Evolutionary conservation across 2,797 vertebrate species (phyloP).

Genomic region (Aulostomus chinensis): DNA sequence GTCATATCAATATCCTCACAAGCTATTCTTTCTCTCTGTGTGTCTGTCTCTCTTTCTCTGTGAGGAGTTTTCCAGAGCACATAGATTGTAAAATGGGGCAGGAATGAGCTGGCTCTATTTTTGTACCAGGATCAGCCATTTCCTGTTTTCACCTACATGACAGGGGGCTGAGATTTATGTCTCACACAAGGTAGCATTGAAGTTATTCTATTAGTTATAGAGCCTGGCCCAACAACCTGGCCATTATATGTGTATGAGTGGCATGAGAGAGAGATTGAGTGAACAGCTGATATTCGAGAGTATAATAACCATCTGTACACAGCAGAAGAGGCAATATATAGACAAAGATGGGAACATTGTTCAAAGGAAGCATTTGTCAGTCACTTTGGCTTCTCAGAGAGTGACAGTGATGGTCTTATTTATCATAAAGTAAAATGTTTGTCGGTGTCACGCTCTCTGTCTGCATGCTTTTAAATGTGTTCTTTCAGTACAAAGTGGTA

Average conservation of each 20-base stretch:
- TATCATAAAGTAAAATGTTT: constrained; percentile 23
- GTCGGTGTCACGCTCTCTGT: not conserved
- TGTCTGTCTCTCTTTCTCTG: constrained; percentile 14
- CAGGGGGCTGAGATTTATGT: constrained; percentile 42
- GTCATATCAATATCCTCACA: constrained; percentile 27
- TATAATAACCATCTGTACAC: constrained; percentile 10
- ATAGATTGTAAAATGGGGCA: constrained; percentile 76
- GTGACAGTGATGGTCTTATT: constrained; percentile 36
- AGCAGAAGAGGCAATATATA: constrained; percentile 9
- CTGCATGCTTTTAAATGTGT: constrained; percentile 14
- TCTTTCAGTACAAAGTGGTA: not conserved
- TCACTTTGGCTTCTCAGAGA: constrained; percentile 18
- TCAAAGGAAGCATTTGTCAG: constrained; percentile 33
- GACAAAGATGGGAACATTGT: constrained; percentile 14
- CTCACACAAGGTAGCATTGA: constrained; percentile 21
- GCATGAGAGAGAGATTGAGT: not conserved
- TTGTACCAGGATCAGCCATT: constrained; percentile 66
- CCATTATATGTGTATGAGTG: constrained; percentile 1
- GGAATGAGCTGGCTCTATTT: constrained; percentile 71
- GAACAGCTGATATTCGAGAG: not conserved
- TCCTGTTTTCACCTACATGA: constrained; percentile 66
- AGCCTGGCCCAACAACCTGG: constrained; percentile 15
- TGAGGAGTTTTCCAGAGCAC: constrained; percentile 70
- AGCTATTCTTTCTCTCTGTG: not conserved
- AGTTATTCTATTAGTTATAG: constrained; percentile 24